A percentile compares a stretch with the other conserved stretches of the same genome.
phyloP scores from a whole-genome alignment of 2,888 invertebrate genomes.

The Gibbula magus region DNA sequence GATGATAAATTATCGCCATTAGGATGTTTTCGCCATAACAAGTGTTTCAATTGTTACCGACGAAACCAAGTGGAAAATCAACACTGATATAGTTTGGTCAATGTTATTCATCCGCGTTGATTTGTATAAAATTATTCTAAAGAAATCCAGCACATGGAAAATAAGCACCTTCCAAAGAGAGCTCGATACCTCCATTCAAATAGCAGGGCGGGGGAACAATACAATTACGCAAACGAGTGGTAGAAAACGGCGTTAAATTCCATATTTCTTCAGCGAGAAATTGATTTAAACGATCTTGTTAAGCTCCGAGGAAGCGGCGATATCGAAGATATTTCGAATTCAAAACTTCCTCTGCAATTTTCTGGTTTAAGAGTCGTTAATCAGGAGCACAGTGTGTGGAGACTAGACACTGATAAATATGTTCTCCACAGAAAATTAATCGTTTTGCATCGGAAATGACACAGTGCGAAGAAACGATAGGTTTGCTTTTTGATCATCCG shows the following conservation, averaged over 20 bases:
- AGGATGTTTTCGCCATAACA: too few relatives aligned
- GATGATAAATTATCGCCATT: too few relatives aligned
- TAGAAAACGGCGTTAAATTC: neutral
- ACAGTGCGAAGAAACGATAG: neutral
- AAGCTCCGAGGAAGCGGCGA: neutral
- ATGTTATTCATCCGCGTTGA: neutral
- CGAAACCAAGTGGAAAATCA: too few relatives aligned
- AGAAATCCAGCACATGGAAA: neutral
- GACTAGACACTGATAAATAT: neutral
- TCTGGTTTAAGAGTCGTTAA: neutral
- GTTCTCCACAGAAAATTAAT: neutral
- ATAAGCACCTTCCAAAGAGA: neutral
- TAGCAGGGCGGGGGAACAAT: neutral
- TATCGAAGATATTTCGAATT: neutral
- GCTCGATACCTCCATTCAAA: neutral
- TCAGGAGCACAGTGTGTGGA: neutral
- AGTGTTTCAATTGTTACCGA: too few relatives aligned
- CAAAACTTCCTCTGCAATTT: slow-evolving; percentile 10
- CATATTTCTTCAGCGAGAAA: neutral
- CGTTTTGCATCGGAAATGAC: neutral
- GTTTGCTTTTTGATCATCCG: too few relatives aligned
- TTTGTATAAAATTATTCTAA: neutral
- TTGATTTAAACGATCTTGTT: slow-evolving; percentile 8
- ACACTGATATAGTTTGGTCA: too few relatives aligned
- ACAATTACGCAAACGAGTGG: neutral